Base-by-base conservation (phyloP, 2,888 invertebrate species). In the Andrena bucephala region DNA sequence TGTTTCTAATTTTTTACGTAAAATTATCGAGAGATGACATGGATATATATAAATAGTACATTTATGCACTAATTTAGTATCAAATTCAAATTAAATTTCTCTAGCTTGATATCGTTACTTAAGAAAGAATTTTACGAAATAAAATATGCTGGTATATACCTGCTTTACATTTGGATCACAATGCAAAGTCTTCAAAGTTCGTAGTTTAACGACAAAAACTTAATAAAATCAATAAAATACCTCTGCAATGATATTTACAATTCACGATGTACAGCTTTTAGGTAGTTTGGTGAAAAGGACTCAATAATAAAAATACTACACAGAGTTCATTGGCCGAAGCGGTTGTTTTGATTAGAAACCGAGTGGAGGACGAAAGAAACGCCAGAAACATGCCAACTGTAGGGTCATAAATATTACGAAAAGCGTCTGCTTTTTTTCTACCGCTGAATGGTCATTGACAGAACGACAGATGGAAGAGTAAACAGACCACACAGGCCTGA, bases 371-470 rank as follows among this genome's bases (percentile, higher is more conserved):
- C 24, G 54, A 10, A 20, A 77, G 57, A 59, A 63, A 36, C 48
- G 65, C 13, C 10, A 10, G 48, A 48, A 74, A 36, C 27, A 27
- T 70, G 31, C 0, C 16, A 48, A 65, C 50, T 66, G 10, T n/a
- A n/a, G 31, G 0, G 4, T 16, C 48, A 48, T 52, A 62, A 62
- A 31, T 54, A 54, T 71, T 66, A 42, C 60, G 31, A 48, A 27
- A 66, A 63, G 54, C 31, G 4, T 10, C 42, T 71, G 20, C 5
- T 57, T 77, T 73, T 69, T 59, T 68, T 73, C 36, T 6, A 10
- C 16, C 52, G n/a, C 2, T 50, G 29, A 63, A 52, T 66, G 78
- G 77, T 24, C 81, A 73, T 69, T 67, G 78, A 70, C 81, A 50
- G 73, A 24, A 66, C n/a, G 50, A 59, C 77, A 73, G 72, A 69